Evolutionary conservation across 1,140 invertebrate genomes (phyloP).

Genomic region (Branchinecta lindahli): DNA sequence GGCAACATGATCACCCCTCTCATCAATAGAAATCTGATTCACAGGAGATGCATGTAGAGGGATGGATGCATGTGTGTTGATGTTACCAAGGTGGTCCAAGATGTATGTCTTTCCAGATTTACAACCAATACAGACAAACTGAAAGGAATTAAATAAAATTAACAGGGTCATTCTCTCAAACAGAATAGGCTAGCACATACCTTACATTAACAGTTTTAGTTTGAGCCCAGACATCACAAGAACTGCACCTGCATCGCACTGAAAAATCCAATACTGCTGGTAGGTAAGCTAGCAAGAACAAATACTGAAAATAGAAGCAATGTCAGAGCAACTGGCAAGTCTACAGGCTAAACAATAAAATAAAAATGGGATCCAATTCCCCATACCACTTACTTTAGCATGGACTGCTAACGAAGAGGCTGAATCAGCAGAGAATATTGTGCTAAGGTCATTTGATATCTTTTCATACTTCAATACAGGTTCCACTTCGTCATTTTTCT

Average conservation of each 20-base stretch:
- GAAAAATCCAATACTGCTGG: too few relatives aligned
- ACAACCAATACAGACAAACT: constrained; percentile 84
- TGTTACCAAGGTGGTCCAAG: constrained; percentile 82
- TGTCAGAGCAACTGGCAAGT: constrained; percentile 19
- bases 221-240: too few relatives aligned
- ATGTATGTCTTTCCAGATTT: constrained; percentile 77
- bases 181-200: too few relatives aligned
- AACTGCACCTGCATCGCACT: too few relatives aligned
- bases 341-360: not conserved
- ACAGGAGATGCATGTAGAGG: constrained; percentile 69
- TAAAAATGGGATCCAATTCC: constrained; percentile 6
- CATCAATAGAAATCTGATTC: constrained; percentile 85
- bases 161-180: too few relatives aligned
- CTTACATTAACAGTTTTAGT: too few relatives aligned
- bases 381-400: constrained; percentile 48
- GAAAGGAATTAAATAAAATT: constrained; percentile 23
- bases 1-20: constrained; percentile 76
- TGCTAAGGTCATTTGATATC: constrained; percentile 66
- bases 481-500: constrained; percentile 51
- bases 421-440: constrained; percentile 71
- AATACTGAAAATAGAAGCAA: constrained; percentile 20
- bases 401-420: constrained; percentile 82
- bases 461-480: constrained; percentile 83
- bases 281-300: not conserved
- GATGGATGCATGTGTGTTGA: constrained; percentile 51